phyloP scores from a whole-genome alignment of 1,140 invertebrate species.

The Pantala flavescens region DNA sequence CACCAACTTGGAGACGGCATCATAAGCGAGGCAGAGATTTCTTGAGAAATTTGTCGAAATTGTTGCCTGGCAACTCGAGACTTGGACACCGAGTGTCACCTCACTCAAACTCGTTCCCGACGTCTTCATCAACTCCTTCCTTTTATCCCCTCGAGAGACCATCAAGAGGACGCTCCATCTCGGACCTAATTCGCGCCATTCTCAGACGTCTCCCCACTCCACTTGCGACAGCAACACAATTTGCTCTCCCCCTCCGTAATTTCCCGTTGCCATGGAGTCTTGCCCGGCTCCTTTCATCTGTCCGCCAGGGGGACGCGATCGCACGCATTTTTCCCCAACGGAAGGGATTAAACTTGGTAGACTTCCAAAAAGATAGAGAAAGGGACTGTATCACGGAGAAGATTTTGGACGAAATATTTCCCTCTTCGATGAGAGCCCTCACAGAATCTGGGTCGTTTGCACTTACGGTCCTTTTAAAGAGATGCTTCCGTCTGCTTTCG shows the following conservation, averaged over 20 bases:
- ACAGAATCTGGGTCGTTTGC: no score
- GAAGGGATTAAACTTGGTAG: background rate
- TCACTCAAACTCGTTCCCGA: background rate
- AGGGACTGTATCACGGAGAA: no score
- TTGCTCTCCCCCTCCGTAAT: background rate
- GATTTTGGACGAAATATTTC: no score
- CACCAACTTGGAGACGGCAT: no score
- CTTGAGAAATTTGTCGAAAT: background rate
- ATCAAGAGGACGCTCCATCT: background rate
- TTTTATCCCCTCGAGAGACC: background rate
- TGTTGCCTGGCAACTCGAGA: background rate
- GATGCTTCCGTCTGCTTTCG: no score
- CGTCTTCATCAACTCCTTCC: background rate
- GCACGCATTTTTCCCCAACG: background rate
- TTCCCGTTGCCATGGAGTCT: background rate
- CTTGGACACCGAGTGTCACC: background rate
- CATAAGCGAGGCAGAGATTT: background rate
- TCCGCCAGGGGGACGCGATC: background rate
- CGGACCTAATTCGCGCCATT: constrained; percentile 3
- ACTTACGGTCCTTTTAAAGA: no score
- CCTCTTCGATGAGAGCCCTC: no score
- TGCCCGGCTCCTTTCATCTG: constrained; percentile 3
- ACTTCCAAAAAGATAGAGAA: background rate
- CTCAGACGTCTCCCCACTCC: background rate
- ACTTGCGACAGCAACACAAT: background rate